Percentiles rank a stretch among this genome's conserved stretches.
These are phyloP conservation scores for Myotis pilosus DNA, from an alignment of 2,797 vertebrate species.

Conservation along the genomic window DNA sequence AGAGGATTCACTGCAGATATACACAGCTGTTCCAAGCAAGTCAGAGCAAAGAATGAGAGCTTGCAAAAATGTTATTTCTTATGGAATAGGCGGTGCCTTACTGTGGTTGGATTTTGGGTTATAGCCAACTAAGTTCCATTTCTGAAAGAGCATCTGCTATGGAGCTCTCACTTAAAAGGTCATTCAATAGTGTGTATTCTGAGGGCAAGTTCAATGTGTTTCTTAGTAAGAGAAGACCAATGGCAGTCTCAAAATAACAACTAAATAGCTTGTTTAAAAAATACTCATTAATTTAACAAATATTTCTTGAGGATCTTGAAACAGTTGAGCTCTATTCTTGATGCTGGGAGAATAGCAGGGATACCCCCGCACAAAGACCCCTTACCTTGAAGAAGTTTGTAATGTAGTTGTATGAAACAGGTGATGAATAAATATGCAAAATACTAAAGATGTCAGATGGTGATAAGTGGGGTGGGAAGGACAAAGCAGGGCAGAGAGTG, in stretches of 20 bases:
- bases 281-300: not conserved
- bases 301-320: not conserved
- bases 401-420: not conserved
- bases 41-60: not conserved
- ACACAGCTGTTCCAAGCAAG: not conserved
- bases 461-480: not conserved
- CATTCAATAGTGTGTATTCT: not conserved
- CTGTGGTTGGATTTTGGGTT: not conserved
- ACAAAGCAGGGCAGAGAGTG: not conserved
- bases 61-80: not conserved
- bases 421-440: not conserved
- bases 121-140: not conserved
- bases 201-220: not conserved
- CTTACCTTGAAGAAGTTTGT: not conserved
- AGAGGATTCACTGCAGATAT: not conserved
- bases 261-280: constrained; percentile 11
- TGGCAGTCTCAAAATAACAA: not conserved
- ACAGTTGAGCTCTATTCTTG: not conserved
- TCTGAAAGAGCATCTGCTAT: not conserved
- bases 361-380: not conserved
- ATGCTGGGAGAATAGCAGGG: not conserved
- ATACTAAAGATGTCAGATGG: not conserved
- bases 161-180: not conserved
- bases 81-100: not conserved
- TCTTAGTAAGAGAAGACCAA: not conserved